Conservation (phyloP, 2,888 invertebrate species). For the Drosophila robusta region DNA sequence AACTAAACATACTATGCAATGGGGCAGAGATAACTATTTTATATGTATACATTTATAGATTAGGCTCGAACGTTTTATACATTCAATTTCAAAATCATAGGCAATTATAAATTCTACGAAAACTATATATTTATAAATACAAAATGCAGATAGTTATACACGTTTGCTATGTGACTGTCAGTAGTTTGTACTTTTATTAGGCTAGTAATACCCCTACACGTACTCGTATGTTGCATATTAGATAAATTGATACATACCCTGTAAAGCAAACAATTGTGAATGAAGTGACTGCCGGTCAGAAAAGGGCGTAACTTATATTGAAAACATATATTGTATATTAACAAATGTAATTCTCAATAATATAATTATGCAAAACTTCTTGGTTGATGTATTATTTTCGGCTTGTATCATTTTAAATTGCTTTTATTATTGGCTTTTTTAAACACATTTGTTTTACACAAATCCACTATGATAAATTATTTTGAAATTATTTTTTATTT, state of each 20-base stretch:
- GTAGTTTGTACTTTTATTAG: conserved; percentile 48
- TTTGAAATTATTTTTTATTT: neutral
- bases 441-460: conserved; percentile 7
- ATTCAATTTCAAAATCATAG: conserved; percentile 24
- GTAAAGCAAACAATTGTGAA: conserved; percentile 61
- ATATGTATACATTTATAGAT: conserved; percentile 16
- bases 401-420: conserved; percentile 34
- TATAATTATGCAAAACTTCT: conserved; percentile 60
- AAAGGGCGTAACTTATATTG: conserved; percentile 68
- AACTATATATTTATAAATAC: conserved; percentile 9
- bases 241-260: conserved; percentile 42
- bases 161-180: conserved; percentile 32
- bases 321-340: conserved; percentile 62
- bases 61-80: conserved; percentile 31
- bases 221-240: conserved; percentile 37
- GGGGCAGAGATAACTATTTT: conserved; percentile 15
- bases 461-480: neutral
- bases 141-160: conserved; percentile 25
- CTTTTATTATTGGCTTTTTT: conserved; percentile 7
- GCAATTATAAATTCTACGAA: conserved; percentile 22
- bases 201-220: conserved; percentile 29
- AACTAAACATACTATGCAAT: conserved; percentile 26
- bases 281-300: conserved; percentile 75
- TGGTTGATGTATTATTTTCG: conserved; percentile 46
- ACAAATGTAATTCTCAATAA: conserved; percentile 64